A percentile compares a stretch with the other conserved stretches of the same genome.
phyloP scores from a whole-genome alignment of 2,113 vertebrate species.

The Alligator mississippiensis region DNA sequence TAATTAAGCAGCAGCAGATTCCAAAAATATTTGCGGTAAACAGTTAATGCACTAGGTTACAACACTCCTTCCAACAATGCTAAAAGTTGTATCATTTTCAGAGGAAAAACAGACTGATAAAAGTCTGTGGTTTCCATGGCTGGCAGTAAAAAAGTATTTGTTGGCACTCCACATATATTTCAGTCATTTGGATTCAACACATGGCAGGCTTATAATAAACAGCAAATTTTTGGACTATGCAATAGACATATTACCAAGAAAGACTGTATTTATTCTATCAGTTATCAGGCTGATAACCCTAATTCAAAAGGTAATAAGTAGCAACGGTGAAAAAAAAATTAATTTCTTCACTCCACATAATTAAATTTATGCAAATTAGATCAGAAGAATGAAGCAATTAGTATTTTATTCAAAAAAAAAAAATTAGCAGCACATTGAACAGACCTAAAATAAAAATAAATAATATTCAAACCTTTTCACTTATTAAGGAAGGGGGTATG shows the following conservation, averaged over 20 bases:
- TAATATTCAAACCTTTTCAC: background rate
- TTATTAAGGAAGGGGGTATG: background rate
- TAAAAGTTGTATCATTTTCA: background rate
- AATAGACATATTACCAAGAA: background rate
- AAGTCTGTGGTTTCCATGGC: background rate
- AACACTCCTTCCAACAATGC: background rate
- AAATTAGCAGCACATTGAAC: background rate
- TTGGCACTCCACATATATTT: background rate
- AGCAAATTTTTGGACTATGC: background rate
- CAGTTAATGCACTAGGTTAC: background rate
- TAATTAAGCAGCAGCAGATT: conserved; percentile 36
- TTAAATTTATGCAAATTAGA: background rate
- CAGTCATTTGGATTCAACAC: background rate
- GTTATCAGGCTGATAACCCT: background rate
- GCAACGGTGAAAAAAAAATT: background rate
- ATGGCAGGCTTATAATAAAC: background rate
- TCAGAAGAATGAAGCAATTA: background rate
- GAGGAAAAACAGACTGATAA: background rate
- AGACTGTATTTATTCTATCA: background rate
- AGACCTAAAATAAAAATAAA: background rate
- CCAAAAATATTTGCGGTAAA: background rate
- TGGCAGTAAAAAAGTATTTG: background rate
- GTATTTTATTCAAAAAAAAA: background rate
- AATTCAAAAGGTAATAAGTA: background rate
- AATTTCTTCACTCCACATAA: background rate